Percentiles rank a stretch among this genome's conserved stretches.
phyloP scores from a whole-genome alignment of 2,888 invertebrate species.

The Ectropis crepuscularia region DNA sequence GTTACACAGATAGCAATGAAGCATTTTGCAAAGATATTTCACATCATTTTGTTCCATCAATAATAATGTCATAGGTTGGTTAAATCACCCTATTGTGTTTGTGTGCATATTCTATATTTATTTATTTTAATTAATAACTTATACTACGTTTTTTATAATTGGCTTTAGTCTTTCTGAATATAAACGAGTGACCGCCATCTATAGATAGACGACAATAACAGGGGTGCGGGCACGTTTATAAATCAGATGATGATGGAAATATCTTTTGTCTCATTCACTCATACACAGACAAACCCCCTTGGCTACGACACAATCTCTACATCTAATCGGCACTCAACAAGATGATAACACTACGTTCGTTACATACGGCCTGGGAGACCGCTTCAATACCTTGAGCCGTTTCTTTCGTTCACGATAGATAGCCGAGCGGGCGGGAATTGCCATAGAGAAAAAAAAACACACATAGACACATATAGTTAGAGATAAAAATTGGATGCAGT shows the following conservation, averaged over 20 bases:
- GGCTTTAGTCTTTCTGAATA: no score
- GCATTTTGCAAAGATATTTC: slow-evolving; percentile 61
- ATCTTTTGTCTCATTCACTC: slow-evolving; percentile 65
- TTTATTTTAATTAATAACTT: no score
- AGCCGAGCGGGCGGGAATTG: slow-evolving; percentile 87
- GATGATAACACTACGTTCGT: slow-evolving; percentile 73
- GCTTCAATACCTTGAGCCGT: slow-evolving; percentile 79
- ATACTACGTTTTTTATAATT: no score
- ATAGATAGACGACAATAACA: no score
- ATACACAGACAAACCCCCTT: slow-evolving; percentile 81
- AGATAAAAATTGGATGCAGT: slow-evolving; percentile 83
- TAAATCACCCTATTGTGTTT: no score
- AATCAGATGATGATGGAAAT: slow-evolving; percentile 56
- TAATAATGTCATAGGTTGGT: no score
- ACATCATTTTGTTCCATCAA: slow-evolving; percentile 38
- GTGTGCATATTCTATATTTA: no score
- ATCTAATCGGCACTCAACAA: slow-evolving; percentile 73
- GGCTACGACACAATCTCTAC: slow-evolving; percentile 84
- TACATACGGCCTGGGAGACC: slow-evolving; percentile 47
- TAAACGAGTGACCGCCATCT: no score
- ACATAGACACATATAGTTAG: slow-evolving; percentile 87
- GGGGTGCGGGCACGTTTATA: no score
- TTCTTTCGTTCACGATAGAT: slow-evolving; percentile 87
- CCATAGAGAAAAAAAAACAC: slow-evolving; percentile 90
- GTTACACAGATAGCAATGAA: slow-evolving; percentile 56